Evolutionary conservation across 2,888 invertebrate genomes (phyloP).

Genomic region (Apoderus coryli): DNA sequence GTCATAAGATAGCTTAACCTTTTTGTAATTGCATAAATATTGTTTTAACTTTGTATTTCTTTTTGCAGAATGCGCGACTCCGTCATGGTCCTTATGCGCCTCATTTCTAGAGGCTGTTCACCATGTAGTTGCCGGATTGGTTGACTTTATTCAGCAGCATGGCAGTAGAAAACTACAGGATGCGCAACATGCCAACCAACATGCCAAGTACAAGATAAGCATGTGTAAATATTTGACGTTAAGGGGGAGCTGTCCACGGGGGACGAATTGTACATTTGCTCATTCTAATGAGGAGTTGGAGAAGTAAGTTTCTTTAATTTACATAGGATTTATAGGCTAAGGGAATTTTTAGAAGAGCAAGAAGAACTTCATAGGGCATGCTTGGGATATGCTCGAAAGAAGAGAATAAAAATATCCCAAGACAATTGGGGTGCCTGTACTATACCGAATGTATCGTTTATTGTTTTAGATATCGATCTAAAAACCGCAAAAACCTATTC

Average conservation of each 20-base stretch:
- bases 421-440: too few species aligned
- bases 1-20: too few species aligned
- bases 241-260: slow-evolving; percentile 71
- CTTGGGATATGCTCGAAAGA: too few species aligned
- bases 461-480: slow-evolving; percentile 42
- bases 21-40: too few species aligned
- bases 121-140: slow-evolving; percentile 59
- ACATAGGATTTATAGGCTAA: not conserved
- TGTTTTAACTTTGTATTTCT: too few species aligned
- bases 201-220: slow-evolving; percentile 76
- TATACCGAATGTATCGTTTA: slow-evolving; percentile 1
- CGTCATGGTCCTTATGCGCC: slow-evolving; percentile 49
- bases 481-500: slow-evolving; percentile 27
- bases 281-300: slow-evolving; percentile 86
- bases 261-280: slow-evolving; percentile 79
- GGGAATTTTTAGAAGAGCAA: too few species aligned
- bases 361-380: too few species aligned
- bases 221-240: slow-evolving; percentile 77
- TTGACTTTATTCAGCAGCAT: slow-evolving; percentile 63
- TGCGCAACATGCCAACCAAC: slow-evolving; percentile 39
- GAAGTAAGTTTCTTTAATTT: slow-evolving; percentile 37
- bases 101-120: slow-evolving; percentile 53
- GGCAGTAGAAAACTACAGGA: slow-evolving; percentile 51
- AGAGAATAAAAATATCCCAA: too few species aligned
- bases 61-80: slow-evolving; percentile 41